These are phyloP conservation scores for Salpingus planirostris DNA, from an alignment of 2,888 invertebrate species.

Conservation along the genomic window DNA sequence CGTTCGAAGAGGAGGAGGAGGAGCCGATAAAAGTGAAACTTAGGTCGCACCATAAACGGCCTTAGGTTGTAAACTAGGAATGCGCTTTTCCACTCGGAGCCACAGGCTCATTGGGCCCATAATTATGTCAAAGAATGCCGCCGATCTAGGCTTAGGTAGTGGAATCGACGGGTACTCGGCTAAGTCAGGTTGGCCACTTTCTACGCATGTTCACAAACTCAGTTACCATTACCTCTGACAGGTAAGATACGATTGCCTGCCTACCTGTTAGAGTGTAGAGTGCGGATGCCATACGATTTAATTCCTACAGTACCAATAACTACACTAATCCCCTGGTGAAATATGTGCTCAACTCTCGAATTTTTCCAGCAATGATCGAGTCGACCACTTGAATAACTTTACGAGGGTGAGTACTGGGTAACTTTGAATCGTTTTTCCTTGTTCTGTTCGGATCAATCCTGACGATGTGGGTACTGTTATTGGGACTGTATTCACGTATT, in stretches of 20 bases:
- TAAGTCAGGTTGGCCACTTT: conserved; percentile 13
- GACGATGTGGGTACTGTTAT: too few relatives aligned
- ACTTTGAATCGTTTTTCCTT: too few relatives aligned
- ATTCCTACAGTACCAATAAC: conserved; percentile 9
- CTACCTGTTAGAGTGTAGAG: too few relatives aligned
- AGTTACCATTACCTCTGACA: conserved; percentile 26
- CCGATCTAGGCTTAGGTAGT: conserved; percentile 4
- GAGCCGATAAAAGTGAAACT: conserved; percentile 10
- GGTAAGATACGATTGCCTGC: conserved; percentile 15
- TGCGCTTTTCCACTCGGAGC: conserved; percentile 7
- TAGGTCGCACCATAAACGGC: conserved; percentile 2
- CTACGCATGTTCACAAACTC: conserved; percentile 26
- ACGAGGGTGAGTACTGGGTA: conserved; percentile 5
- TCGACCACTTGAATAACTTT: conserved; percentile 3
- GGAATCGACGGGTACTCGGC: too few relatives aligned
- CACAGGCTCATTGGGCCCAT: conserved; percentile 5
- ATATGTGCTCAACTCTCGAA: conserved; percentile 15
- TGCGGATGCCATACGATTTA: conserved; percentile 15
- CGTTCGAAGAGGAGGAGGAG: too few relatives aligned
- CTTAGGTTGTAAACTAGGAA: conserved; percentile 8
- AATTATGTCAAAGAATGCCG: conserved; percentile 13
- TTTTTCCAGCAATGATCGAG: conserved; percentile 9
- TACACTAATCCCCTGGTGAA: too few relatives aligned
- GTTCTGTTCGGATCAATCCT: too few relatives aligned
- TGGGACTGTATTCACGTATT: conserved; percentile 26